Conservation (phyloP, 2,113 vertebrate genomes). For the Noctilio leporinus region DNA sequence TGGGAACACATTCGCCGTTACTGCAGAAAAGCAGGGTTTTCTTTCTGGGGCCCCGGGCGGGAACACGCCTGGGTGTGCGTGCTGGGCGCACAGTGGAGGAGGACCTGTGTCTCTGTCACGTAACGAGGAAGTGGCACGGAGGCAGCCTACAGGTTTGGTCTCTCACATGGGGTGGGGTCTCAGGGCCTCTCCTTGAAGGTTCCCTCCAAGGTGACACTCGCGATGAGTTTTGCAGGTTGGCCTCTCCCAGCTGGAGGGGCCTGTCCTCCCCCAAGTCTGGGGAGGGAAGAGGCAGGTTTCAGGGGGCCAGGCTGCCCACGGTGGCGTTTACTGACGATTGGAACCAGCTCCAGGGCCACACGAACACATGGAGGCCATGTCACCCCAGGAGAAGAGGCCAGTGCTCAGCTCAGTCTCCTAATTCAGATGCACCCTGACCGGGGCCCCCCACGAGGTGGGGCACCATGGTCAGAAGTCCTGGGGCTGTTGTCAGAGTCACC, state of each 20-base stretch:
- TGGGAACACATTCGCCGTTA: neutral
- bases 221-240: neutral
- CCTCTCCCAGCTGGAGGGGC: neutral
- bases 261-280: neutral
- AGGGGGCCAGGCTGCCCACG: neutral
- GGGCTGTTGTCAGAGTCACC: neutral
- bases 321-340: neutral
- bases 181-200: neutral
- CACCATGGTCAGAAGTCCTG: neutral
- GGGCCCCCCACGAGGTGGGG: neutral
- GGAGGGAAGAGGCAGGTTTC: fast-evolving
- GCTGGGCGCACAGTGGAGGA: neutral
- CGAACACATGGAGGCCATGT: neutral
- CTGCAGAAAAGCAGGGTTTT: neutral
- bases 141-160: no score
- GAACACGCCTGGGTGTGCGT: fast-evolving
- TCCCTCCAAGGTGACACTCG: neutral
- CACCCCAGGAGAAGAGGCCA: neutral
- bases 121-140: neutral
- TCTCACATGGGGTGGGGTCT: neutral
- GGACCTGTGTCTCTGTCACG: neutral
- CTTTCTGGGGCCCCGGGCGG: neutral
- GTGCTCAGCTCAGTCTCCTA: neutral
- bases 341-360: neutral
- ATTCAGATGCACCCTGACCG: no score